Base-by-base conservation (phyloP, 2,797 vertebrate genomes). In the Crocodylus rhombifer region DNA sequence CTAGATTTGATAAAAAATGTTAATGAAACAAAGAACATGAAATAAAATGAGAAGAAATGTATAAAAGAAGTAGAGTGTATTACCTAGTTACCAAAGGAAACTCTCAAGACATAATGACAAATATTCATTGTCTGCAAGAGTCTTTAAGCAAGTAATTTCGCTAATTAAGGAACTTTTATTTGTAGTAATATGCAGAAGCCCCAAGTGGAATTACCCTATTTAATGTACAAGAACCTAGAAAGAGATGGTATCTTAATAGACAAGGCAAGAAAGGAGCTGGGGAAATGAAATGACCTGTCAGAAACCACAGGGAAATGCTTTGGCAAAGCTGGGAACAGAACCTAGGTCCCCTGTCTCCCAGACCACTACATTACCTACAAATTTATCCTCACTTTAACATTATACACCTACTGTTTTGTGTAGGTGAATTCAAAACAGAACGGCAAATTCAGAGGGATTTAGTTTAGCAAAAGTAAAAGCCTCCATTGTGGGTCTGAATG, bases 91-190 rank as follows among this genome's bases (percentile, higher is more conserved):
- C 28, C 13, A 57, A 77, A 14, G 14, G 9, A 12, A 71, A 28
- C 11, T n/a, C 2, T 71, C 61, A 1, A 7, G 36, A 13, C 2
- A 0, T 82, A 42, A 1, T 7, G 14, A 6, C 5, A 12, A 2
- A 60, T 63, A n/a, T 0, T 7, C 79, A 51, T 28, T 77, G 73
- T 42, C n/a, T 62, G 8, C 28, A 56, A 58, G 7, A 7, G 80
- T 85, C 14, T 81, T 76, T 9, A 51, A 64, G 33, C 51, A 51
- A 73, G 36, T 15, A 73, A 26, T 73, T 73, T 51, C 23, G 14
- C 23, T 14, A 25, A 16, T 15, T 73, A 73, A 51, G 67, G 42
- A 36, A 25, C 42, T 51, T 23, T 10, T 67, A 69, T 62, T 69
- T 33, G 33, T 33, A 69, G 21, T 33, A 69, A 23, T 10, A 51